These are phyloP conservation scores for Thalassarche chlororhynchos DNA, from an alignment of 2,113 vertebrate genomes.

Conservation along the genomic window DNA sequence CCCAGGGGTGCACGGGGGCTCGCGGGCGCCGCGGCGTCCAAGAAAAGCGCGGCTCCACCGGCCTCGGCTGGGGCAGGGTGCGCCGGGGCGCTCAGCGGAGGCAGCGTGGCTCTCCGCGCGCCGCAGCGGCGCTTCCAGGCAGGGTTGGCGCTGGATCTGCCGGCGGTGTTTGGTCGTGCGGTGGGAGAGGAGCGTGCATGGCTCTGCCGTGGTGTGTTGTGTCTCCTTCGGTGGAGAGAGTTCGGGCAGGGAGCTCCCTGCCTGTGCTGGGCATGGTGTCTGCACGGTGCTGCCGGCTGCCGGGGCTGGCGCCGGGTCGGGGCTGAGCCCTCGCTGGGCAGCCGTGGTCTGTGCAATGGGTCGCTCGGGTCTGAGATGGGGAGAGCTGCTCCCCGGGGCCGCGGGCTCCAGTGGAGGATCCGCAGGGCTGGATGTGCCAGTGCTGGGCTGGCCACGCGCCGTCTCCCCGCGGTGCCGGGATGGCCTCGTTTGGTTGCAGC, in stretches of 20 bases:
- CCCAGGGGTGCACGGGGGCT: not conserved
- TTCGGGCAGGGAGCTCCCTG: not conserved
- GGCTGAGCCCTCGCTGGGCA: not conserved
- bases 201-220: fast-evolving
- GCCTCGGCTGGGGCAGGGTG: not conserved
- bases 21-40: not conserved
- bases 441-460: fast-evolving
- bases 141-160: fast-evolving
- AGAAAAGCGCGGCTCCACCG: not conserved
- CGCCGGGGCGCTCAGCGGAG: fast-evolving
- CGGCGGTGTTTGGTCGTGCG: fast-evolving
- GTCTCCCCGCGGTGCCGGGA: fast-evolving
- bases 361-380: not conserved
- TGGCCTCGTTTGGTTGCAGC: fast-evolving
- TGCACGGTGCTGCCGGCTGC: fast-evolving
- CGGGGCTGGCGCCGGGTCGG: fast-evolving
- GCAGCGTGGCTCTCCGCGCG: not conserved
- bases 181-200: not conserved
- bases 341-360: fast-evolving
- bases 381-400: not conserved
- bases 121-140: not conserved
- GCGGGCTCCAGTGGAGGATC: fast-evolving
- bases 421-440: fast-evolving
- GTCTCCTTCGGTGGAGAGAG: not conserved
- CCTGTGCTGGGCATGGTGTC: fast-evolving